Evolutionary conservation across 2,797 vertebrate species (phyloP).

Genomic region (Pristis pectinata): DNA sequence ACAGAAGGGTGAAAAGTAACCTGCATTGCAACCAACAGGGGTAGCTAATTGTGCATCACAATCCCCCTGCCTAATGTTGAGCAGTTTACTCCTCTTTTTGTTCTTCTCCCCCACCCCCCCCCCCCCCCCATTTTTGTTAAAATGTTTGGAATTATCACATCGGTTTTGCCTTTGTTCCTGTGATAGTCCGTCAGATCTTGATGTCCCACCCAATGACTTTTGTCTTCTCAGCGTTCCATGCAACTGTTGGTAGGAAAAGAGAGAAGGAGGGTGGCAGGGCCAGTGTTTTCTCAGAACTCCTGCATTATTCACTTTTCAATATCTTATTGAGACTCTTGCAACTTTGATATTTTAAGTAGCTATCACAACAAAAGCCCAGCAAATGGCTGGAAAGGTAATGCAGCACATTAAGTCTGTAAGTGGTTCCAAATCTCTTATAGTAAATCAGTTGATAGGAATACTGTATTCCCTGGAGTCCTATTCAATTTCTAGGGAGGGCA

Average conservation of each 20-base stretch:
- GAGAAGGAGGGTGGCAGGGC: slow-evolving; percentile 51
- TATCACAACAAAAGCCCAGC: slow-evolving; percentile 60
- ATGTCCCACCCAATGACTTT: slow-evolving; percentile 67
- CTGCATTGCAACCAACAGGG: too few species aligned
- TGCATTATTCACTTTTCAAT: slow-evolving; percentile 82
- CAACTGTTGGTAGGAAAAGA: slow-evolving; percentile 46
- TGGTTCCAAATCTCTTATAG: slow-evolving; percentile 53
- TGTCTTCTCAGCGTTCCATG: slow-evolving; percentile 66
- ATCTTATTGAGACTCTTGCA: slow-evolving; percentile 72
- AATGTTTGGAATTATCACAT: slow-evolving; percentile 64
- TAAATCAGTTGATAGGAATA: slow-evolving; percentile 56
- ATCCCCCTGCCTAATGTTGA: too few species aligned
- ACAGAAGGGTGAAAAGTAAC: too few species aligned
- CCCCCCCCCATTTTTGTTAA: too few species aligned
- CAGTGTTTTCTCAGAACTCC: slow-evolving; percentile 78
- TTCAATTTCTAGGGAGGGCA: slow-evolving; percentile 67
- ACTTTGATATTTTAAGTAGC: slow-evolving; percentile 92
- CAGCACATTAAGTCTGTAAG: slow-evolving; percentile 55
- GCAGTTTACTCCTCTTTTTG: too few species aligned
- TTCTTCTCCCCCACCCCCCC: too few species aligned
- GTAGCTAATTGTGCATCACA: too few species aligned
- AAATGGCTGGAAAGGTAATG: slow-evolving; percentile 65
- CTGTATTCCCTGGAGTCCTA: slow-evolving; percentile 66
- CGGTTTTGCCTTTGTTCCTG: slow-evolving; percentile 71
- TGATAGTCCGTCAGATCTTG: slow-evolving; percentile 63